phyloP scores from a whole-genome alignment of 2,888 invertebrate species.

The Rhynchonema sp. region DNA sequence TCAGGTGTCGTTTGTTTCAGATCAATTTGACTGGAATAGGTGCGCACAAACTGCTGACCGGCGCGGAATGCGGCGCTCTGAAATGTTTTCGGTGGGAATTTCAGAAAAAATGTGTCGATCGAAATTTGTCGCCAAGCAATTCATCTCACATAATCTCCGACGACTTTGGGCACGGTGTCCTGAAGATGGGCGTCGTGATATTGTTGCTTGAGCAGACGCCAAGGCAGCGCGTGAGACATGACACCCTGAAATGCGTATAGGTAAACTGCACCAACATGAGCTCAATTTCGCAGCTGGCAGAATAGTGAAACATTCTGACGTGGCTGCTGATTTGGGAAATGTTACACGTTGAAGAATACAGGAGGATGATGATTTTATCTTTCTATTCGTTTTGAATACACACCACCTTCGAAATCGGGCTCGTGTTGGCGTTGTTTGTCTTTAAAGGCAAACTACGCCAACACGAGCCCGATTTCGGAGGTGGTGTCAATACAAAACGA shows the following conservation, averaged over 20 bases:
- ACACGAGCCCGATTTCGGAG: too few species aligned
- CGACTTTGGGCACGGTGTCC: not conserved
- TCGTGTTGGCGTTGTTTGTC: too few species aligned
- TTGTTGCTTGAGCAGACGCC: slow-evolving; percentile 71
- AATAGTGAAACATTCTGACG: too few species aligned
- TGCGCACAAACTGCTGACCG: not conserved
- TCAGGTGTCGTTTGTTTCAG: too few species aligned
- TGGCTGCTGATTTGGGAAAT: too few species aligned
- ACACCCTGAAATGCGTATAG: too few species aligned
- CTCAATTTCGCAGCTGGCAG: too few species aligned
- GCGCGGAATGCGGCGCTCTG: not conserved
- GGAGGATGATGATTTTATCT: not conserved
- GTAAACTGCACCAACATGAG: not conserved
- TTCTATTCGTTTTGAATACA: not conserved
- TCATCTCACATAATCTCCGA: not conserved
- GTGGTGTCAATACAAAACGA: too few species aligned
- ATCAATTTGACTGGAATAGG: not conserved
- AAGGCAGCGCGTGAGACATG: slow-evolving; percentile 79
- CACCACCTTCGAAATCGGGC: too few species aligned
- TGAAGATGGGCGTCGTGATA: not conserved
- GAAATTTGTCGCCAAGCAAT: not conserved
- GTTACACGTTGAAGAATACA: too few species aligned
- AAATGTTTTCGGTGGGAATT: not conserved
- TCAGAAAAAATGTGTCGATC: not conserved
- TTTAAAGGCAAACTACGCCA: too few species aligned